Evolutionary conservation across 2,797 vertebrate genomes (phyloP), one percentile per base, ranked within the genome.

Genomic region (Petrocephalus schoutedeni): DNA sequence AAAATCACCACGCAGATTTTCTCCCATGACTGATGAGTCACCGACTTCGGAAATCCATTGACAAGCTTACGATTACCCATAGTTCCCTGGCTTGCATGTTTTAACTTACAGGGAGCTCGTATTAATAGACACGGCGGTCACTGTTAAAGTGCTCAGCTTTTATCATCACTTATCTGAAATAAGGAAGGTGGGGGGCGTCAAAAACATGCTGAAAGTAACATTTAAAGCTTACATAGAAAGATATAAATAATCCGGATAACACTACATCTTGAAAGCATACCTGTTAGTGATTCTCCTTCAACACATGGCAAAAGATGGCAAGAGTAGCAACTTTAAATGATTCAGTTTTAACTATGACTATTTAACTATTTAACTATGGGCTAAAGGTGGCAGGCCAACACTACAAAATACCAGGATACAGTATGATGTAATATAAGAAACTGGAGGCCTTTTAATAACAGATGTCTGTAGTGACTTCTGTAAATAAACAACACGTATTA

Each of bases 131-230:
- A 83, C 74, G 36, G 32, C 80, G 53, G 83, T 85, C 90, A 89
- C 49, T 45, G 88, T 71, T 85, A 87, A 87, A 89, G 23, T 71
- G 77, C 67, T 54, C 84, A 86, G 23, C 84, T 86, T 89, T 90
- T 89, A 90, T 90, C 89, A 89, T 71, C 51, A 58, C 84, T 90
- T 90, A 90, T 90, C 87, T 87, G 16, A 64, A 80, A 90, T 64
- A 59, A 86, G 87, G 87, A 83, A 89, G 84, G 87, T 59, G 53
- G 74, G 85, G 67, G 59, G 74, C 14, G 71, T 77, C 16, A 45
- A 41, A 77, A 85, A 87, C 84, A 77, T 64, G 57, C 57, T 74
- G 49, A 83, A 82, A 53, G 82, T 86, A 53, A 56, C 28, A 84
- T 87, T 89, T 54, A 86, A 59, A 90, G 84, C 86, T 88, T 28